Base-by-base conservation (phyloP, 2,888 invertebrate species). In the Cheilosia pagana region DNA sequence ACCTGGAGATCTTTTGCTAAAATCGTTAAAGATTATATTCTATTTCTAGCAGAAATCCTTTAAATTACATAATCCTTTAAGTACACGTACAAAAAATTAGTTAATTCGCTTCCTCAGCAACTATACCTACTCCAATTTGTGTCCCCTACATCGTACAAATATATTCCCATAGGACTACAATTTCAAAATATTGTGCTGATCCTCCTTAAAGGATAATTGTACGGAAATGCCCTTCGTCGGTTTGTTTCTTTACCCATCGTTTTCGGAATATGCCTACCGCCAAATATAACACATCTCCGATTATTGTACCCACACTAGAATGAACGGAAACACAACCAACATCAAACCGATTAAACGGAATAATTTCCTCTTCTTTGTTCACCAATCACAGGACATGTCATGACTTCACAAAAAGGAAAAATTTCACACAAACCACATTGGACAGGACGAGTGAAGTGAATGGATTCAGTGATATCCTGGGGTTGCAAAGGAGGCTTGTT, bases 331-430 rank as follows among this genome's bases (percentile, higher is more conserved):
- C 74, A 70, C 75, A 74, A 57, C 79, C 79, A 71, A 75, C 45
- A 71, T 39, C 70, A 78, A 79, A 70, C 79, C 83, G 79, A 85
- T 85, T 85, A 85, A 75, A 79, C 70, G 60, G 75, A 75, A 85
- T 83, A 85, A 85, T 85, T 75, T 85, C 60, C 83, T 79, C 63
- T 55, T 52, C 45, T 65, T 75, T 85, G 59, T 79, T 75, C 79
- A 41, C 63, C 70, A 75, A 85, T 79, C 79, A 85, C 74, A 78
- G 78, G 74, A 83, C 78, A 70, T 59, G 83, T 85, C 74, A 79
- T 79, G 79, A 83, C 67, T 75, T 70, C 59, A 71, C 71, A 57
- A 62, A 60, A 62, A 50, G 59, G 65, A 60, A 75, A 53, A 76
- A 21, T 65, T 65, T 62, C 75, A 75, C 68, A 85, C 59, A 85